A percentile compares a stretch with the other conserved stretches of the same genome.
Conservation (phyloP, 2,888 invertebrate species). For the Andrena hattorfiana region DNA sequence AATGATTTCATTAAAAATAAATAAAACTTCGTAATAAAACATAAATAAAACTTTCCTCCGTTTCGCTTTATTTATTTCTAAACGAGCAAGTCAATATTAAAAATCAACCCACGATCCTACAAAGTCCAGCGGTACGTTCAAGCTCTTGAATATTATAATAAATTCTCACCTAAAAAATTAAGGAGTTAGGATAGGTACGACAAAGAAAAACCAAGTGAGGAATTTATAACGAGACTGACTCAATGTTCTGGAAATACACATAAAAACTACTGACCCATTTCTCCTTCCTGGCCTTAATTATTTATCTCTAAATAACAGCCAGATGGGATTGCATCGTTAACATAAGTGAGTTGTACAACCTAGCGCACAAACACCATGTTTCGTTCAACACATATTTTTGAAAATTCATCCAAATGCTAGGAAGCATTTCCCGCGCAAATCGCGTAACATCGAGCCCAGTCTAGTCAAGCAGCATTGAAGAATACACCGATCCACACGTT, state of each 20-base stretch:
- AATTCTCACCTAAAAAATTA: no score
- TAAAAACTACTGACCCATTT: background rate
- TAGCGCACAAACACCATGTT: constrained; percentile 28
- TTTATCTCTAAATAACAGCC: constrained; percentile 49
- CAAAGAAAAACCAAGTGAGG: background rate
- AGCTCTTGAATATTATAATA: no score
- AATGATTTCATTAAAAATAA: no score
- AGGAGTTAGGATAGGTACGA: no score
- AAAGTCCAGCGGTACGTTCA: no score
- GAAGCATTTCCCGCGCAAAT: background rate
- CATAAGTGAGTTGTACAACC: constrained; percentile 6
- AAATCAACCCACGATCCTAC: no score
- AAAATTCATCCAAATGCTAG: background rate
- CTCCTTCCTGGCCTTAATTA: constrained; percentile 1
- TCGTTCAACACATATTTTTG: constrained; percentile 17
- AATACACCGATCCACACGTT: no score
- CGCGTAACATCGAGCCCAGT: background rate
- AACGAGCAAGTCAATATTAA: no score
- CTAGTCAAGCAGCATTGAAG: no score
- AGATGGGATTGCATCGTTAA: constrained; percentile 1
- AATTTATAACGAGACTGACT: background rate
- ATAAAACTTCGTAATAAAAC: background rate
- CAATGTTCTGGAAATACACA: background rate
- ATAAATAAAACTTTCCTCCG: background rate
- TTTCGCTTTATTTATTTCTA: no score